Evolutionary conservation across 2,797 vertebrate genomes (phyloP), one percentile per base, ranked within the genome.

Genomic region (Micromesistius poutassou): DNA sequence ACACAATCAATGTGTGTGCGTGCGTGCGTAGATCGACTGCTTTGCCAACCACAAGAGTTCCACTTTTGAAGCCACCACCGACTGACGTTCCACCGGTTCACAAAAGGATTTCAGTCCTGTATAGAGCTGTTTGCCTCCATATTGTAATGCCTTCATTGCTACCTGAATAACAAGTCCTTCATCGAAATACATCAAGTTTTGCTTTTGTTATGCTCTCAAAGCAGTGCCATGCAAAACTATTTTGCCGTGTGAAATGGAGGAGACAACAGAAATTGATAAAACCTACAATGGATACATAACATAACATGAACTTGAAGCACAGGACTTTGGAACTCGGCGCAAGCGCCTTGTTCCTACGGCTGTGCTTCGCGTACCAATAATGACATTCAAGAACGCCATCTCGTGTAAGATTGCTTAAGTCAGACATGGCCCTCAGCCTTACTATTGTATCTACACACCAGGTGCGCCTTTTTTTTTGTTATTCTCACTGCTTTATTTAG

Each of bases 401-500:
- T n/a, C n/a, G n/a, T n/a, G n/a, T n/a, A n/a, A 42, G 1, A 7
- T 12, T 40, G 5, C 0, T 9, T 13, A 42, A 9, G 16, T 8
- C 8, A 9, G 12, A 42, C 12, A 42, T 1, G 40, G 12, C 40
- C 79, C 36, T 2, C 66, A 77, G 70, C 82, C 82, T 73, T 82
- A 79, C 35, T 50, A 38, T 78, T 82, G 74, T 50, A 62, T 35
- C 74, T 30, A 19, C 30, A 1, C 1, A 6, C 78, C 81, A 72
- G 74, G 50, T 80, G 79, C 78, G 83, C 14, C 4, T 50, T 50
- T 50, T 22, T 19, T 50, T 50, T 42, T 10, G 33, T 82, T 10
- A 33, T 82, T 83, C 74, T 31, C 50, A 38, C 28, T 66, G 36
- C 46, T 40, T 78, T 73, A 46, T 38, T 83, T 84, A 83, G 77